phyloP scores from a whole-genome alignment of 1,140 invertebrate genomes.

The Spodoptera litura region DNA sequence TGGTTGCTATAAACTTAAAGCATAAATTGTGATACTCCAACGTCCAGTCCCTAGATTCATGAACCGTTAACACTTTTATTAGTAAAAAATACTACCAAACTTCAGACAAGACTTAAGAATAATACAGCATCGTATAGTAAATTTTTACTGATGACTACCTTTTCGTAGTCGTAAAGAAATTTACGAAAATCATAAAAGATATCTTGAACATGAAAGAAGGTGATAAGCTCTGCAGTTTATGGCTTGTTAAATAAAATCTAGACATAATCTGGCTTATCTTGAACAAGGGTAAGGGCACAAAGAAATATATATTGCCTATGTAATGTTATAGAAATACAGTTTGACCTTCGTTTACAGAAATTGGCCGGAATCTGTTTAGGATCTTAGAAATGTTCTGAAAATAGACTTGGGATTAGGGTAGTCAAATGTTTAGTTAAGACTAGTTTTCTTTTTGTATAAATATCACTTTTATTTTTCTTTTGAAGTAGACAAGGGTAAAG shows the following conservation, averaged over 20 bases:
- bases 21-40: too few relatives aligned
- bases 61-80: too few relatives aligned
- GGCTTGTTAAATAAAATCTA: conserved; percentile 9
- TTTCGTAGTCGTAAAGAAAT: background rate
- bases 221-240: conserved; percentile 21
- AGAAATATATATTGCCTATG: background rate
- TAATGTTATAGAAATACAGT: background rate
- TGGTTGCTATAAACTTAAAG: too few relatives aligned
- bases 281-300: conserved; percentile 7
- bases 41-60: too few relatives aligned
- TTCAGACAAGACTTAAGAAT: too few relatives aligned
- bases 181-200: conserved; percentile 16
- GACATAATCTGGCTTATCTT: conserved; percentile 25
- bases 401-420: background rate
- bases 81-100: too few relatives aligned
- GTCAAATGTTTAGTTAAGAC: too few relatives aligned
- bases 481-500: too few relatives aligned
- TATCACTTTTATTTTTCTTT: too few relatives aligned
- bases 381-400: background rate
- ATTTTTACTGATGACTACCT: too few relatives aligned
- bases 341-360: background rate
- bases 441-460: too few relatives aligned
- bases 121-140: too few relatives aligned
- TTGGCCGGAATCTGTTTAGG: background rate
- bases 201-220: conserved; percentile 18